Evolutionary conservation across 2,797 vertebrate species (phyloP), one percentile per base, ranked within the genome.

Genomic region (Hozukius guyotensis): DNA sequence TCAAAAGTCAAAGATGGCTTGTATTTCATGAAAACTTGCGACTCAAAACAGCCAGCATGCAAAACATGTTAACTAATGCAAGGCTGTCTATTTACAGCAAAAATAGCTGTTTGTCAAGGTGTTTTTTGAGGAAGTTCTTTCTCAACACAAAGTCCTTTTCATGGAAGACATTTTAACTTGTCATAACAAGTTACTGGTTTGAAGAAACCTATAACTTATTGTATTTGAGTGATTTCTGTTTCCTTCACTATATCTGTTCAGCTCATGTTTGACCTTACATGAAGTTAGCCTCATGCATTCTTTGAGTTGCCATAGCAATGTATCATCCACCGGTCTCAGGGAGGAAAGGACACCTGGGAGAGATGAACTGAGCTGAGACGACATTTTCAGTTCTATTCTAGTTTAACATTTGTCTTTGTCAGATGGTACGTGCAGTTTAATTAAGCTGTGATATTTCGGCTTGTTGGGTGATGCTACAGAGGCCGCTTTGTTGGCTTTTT

Each of bases 221-320:
- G 14, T 18, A 46, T 46, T 46, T 46, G 42, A 46, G 42, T 46
- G 42, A 46, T 46, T 46, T 46, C 42, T 49, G 66, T 42, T 42
- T 82, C 34, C 69, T 63, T 65, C 53, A 55, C 65, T 65, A n/a
- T 72, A 82, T 86, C 62, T 86, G 69, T 67, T 61, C 69, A 24
- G 57, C 42, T 56, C 56, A 75, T 56, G 55, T 71, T 56, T 82
- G 76, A 86, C 80, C 78, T 84, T 18, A 73, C 70, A 53, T 80
- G 36, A 84, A 76, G 75, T 67, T 79, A 25, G 55, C 63, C 69
- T 82, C 14, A 73, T 77, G 78, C 75, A 57, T 69, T 64, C 25
- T 74, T 73, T 72, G 66, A 61, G 81, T 88, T 86, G 69, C 84
- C 82, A 83, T 91, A 77, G 89, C 85, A 80, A 86, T 75, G 1